Evolutionary conservation across 2,888 invertebrate species (phyloP).

Genomic region (Mythimna pallens): DNA sequence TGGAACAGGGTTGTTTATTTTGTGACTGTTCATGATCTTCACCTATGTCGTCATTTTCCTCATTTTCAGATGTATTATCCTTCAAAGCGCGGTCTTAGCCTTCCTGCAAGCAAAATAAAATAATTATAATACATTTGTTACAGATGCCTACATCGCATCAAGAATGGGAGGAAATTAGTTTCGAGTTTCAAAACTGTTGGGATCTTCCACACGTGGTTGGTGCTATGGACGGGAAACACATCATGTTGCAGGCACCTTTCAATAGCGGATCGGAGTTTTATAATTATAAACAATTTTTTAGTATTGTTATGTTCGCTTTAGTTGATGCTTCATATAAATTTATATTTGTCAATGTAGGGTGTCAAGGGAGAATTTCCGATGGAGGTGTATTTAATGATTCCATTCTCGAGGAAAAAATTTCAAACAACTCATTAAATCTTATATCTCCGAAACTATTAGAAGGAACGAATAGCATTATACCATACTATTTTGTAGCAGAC

Average conservation of each 20-base stretch:
- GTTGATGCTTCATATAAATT: slow-evolving; percentile 53
- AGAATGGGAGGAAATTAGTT: slow-evolving; percentile 33
- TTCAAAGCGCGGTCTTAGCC: slow-evolving; percentile 36
- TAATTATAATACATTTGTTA: slow-evolving; percentile 44
- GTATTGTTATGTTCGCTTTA: slow-evolving; percentile 58
- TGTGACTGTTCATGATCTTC: slow-evolving; percentile 44
- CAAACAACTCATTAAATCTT: slow-evolving; percentile 29
- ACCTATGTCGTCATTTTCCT: slow-evolving; percentile 45
- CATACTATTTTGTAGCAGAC: slow-evolving; percentile 48
- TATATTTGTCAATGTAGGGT: slow-evolving; percentile 34
- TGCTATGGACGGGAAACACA: slow-evolving; percentile 61
- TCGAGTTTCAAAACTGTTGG: slow-evolving; percentile 44
- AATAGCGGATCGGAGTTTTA: slow-evolving; percentile 63
- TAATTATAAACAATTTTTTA: slow-evolving; percentile 67
- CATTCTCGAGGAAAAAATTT: slow-evolving; percentile 21
- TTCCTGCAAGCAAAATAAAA: slow-evolving; percentile 38
- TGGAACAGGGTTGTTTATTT: slow-evolving; percentile 39
- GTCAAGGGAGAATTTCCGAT: slow-evolving; percentile 61
- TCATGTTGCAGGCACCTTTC: slow-evolving; percentile 56
- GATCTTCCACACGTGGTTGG: slow-evolving; percentile 55
- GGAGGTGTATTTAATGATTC: slow-evolving; percentile 57
- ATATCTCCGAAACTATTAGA: slow-evolving; percentile 39
- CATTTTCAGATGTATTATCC: slow-evolving; percentile 37
- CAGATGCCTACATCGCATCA: slow-evolving; percentile 37
- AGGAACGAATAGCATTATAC: slow-evolving; percentile 39